These are phyloP conservation scores for Cervus canadensis DNA, from an alignment of 2,113 vertebrate species.

Conservation along the genomic window DNA sequence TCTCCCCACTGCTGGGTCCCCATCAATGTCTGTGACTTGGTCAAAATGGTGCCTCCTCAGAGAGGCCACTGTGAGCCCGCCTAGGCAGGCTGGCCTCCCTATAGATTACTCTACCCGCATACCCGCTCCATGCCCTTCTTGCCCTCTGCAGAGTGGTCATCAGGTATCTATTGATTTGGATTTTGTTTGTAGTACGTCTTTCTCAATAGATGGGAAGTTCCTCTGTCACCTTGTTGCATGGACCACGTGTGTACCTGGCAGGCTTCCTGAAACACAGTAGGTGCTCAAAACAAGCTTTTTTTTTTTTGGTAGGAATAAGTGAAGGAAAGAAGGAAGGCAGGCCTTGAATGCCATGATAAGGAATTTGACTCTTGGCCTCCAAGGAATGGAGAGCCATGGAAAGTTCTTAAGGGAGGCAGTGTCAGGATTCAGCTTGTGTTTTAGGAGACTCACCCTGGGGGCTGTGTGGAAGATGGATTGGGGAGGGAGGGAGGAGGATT, in stretches of 20 bases:
- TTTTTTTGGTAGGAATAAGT: background rate
- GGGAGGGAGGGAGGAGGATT: constrained; percentile 5
- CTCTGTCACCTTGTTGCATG: background rate
- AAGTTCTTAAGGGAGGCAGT: constrained; percentile 27
- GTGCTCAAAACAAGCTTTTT: background rate
- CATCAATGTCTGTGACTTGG: background rate
- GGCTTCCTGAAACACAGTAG: background rate
- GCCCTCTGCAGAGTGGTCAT: background rate
- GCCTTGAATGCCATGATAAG: background rate
- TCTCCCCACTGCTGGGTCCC: background rate
- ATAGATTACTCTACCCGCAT: background rate
- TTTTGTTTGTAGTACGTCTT: background rate
- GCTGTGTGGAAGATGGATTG: constrained; percentile 40
- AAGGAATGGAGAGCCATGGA: constrained; percentile 8
- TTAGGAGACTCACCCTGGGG: constrained; percentile 34
- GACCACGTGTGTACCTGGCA: background rate
- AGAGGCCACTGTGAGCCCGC: background rate
- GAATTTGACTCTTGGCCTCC: background rate
- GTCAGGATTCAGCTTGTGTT: constrained; percentile 42
- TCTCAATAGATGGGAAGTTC: background rate
- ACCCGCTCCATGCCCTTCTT: background rate
- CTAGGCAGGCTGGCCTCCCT: background rate
- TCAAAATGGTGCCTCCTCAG: background rate
- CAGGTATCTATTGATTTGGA: background rate
- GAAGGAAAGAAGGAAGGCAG: background rate